phyloP scores from a whole-genome alignment of 2,797 vertebrate species.

The Clarias platycephalus region DNA sequence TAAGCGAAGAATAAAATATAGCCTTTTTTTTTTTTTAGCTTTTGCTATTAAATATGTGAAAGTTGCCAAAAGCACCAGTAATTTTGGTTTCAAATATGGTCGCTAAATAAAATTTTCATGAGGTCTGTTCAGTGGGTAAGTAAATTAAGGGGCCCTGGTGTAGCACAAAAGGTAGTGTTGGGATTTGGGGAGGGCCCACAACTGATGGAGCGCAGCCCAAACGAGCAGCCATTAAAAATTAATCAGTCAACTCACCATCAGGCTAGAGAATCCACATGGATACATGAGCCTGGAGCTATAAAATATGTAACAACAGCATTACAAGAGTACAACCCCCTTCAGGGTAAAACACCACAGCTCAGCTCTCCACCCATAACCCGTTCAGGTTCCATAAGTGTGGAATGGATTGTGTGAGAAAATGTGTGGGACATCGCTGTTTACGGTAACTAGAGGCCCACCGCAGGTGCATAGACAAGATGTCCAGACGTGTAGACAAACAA shows the following conservation, averaged over 20 bases:
- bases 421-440: not conserved
- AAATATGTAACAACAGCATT: constrained; percentile 26
- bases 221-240: constrained; percentile 54
- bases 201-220: constrained; percentile 39
- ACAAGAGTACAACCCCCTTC: constrained; percentile 27
- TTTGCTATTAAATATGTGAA: not conserved
- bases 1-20: not conserved
- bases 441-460: not conserved
- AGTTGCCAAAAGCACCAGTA: not conserved
- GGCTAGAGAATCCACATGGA: constrained; percentile 50
- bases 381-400: not conserved
- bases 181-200: not conserved
- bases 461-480: constrained; percentile 6
- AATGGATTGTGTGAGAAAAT: constrained; percentile 5
- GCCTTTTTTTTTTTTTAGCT: no score
- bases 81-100: constrained; percentile 26
- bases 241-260: constrained; percentile 41
- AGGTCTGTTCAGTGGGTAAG: constrained; percentile 25
- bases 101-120: constrained; percentile 48
- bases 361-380: not conserved
- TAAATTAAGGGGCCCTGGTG: constrained; percentile 35
- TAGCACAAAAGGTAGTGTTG: constrained; percentile 22
- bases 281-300: constrained; percentile 45
- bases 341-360: not conserved
- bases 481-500: not conserved